phyloP scores from a whole-genome alignment of 2,797 vertebrate genomes.

The Ptychobarbus kaznakovi region DNA sequence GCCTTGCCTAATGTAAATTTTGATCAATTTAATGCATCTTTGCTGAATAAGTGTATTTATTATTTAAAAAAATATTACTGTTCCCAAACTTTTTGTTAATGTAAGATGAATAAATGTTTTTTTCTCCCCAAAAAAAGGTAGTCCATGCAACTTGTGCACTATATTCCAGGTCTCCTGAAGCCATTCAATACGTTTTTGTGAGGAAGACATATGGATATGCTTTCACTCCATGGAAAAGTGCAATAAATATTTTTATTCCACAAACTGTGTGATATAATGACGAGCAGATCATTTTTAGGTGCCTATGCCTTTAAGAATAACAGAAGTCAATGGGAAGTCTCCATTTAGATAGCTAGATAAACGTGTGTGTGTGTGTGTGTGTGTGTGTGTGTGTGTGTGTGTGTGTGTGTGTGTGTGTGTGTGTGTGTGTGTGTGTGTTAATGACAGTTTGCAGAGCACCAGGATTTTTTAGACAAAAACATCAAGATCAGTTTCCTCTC shows the following conservation, averaged over 20 bases:
- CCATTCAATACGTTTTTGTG: neutral
- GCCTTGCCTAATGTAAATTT: neutral
- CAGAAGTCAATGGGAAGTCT: constrained; percentile 16
- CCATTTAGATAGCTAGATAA: neutral
- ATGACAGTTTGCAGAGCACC: constrained; percentile 14
- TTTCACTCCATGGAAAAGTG: neutral
- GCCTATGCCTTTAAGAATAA: neutral
- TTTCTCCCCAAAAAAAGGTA: neutral
- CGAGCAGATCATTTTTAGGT: neutral
- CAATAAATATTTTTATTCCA: neutral
- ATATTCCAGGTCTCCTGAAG: neutral
- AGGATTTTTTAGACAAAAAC: constrained; percentile 45
- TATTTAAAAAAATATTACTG: neutral
- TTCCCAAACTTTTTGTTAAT: neutral
- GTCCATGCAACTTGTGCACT: neutral
- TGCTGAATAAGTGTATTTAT: neutral
- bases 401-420: constrained; percentile 8
- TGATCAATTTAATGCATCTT: neutral
- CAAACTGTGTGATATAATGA: neutral
- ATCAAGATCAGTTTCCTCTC: constrained; percentile 46
- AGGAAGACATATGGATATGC: neutral
- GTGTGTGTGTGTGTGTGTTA: constrained; percentile 18
- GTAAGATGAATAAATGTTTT: neutral
- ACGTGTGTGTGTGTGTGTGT: neutral
- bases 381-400: constrained; percentile 21